Evolutionary conservation across 1,140 invertebrate genomes (phyloP).

Genomic region (Hirudo medicinalis): DNA sequence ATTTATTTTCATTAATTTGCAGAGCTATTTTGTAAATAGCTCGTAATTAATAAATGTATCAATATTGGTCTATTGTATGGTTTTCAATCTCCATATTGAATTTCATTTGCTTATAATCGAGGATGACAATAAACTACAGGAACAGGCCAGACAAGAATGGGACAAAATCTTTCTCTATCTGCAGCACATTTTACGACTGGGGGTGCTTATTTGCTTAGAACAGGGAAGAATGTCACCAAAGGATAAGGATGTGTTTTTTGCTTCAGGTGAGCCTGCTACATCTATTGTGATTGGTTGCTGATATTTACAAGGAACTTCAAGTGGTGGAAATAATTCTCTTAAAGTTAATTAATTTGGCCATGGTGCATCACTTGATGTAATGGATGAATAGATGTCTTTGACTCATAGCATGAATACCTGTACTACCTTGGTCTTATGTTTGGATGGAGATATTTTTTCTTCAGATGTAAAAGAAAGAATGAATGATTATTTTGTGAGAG

Average conservation of each 20-base stretch:
- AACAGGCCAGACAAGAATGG: conserved; percentile 14
- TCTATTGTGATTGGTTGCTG: not conserved
- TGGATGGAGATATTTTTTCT: no score
- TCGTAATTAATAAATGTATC: not conserved
- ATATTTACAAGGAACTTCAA: not conserved
- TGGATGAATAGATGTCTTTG: no score
- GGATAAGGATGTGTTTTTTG: conserved; percentile 14
- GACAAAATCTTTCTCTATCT: conserved; percentile 14
- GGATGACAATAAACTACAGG: conserved; percentile 5
- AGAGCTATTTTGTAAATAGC: not conserved
- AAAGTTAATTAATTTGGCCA: not conserved
- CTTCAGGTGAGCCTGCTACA: not conserved
- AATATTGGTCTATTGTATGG: not conserved
- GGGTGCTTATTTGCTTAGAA: conserved; percentile 5
- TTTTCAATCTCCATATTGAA: not conserved
- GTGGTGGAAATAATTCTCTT: not conserved
- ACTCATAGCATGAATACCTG: no score
- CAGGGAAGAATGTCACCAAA: conserved; percentile 3
- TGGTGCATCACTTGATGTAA: no score
- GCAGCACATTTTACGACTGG: conserved; percentile 14
- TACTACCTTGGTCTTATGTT: no score
- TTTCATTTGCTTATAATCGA: not conserved
- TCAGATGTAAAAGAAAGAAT: no score
- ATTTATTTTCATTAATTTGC: not conserved
- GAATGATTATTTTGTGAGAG: no score